Base-by-base conservation (phyloP, 1,140 invertebrate species). In the Luehdorfia chinensis region DNA sequence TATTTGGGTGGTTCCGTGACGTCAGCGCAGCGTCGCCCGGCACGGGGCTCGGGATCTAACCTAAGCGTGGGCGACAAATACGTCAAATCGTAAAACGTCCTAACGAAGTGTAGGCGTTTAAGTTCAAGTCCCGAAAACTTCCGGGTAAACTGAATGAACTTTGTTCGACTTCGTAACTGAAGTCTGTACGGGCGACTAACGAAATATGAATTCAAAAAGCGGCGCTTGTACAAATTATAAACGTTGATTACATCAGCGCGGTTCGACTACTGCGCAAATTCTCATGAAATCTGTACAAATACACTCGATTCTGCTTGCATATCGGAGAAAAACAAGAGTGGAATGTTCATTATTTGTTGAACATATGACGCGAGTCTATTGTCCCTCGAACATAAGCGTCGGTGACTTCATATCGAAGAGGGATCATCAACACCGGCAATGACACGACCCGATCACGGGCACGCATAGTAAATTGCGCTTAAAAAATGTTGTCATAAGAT, bases 201-300 rank as follows among this genome's bases (percentile, higher is more conserved):
- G 6, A n/a, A 15, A 2, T 12, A 4, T 8, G 11, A 19, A 36
- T 36, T 12, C 18, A 16, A 5, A 36, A 16, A 9, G 39, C 25
- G 15, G 9, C 33, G 15, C n/a, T 14, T 7, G 9, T 43, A 43
- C 23, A 28, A 28, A 23, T 30, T 43, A 43, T 43, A 43, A 43
- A 28, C 18, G 23, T 30, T 18, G 47, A 67, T 74, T 74, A 71
- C 73, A 72, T 76, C 70, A 74, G 52, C 65, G 39, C 39, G 32
- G 45, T 55, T 50, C 13, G 37, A 55, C 55, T 66, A 70, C 75
- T 80, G 76, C 78, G 80, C 69, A 81, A 68, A 72, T 70, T 66
- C 64, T 69, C 50, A 47, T 32, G 53, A 75, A 79, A 74, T 71
- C 72, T 83, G 75, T 74, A 68, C 63, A 83, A 84, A 80, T n/a